Conservation (phyloP, 1,140 invertebrate species). For the Bombus balteatus region DNA sequence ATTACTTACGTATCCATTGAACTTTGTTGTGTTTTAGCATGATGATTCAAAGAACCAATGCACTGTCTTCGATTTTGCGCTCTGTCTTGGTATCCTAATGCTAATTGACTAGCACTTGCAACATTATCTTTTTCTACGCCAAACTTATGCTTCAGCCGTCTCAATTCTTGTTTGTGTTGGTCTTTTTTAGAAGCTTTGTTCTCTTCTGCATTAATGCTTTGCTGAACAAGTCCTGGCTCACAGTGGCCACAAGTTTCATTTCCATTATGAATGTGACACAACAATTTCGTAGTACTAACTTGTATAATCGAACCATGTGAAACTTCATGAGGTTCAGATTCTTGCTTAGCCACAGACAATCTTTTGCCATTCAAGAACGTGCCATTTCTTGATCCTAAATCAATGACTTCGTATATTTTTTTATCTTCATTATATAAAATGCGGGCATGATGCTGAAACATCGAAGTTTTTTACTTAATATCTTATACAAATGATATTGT, state of each 20-base stretch:
- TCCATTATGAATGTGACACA: constrained; percentile 94
- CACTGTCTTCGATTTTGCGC: constrained; percentile 88
- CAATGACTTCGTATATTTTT: constrained; percentile 87
- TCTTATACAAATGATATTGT: neutral
- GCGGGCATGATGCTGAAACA: constrained; percentile 88
- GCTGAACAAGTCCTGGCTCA: constrained; percentile 90
- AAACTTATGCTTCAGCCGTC: constrained; percentile 92
- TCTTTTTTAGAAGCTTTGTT: constrained; percentile 70
- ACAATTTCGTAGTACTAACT: constrained; percentile 88
- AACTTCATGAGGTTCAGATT: constrained; percentile 85
- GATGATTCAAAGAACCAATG: constrained; percentile 91
- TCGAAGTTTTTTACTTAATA: constrained; percentile 30
- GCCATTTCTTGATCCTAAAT: constrained; percentile 94
- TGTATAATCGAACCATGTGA: constrained; percentile 90
- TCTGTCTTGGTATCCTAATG: constrained; percentile 88
- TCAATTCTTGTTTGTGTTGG: constrained; percentile 88
- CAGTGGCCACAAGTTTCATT: constrained; percentile 93
- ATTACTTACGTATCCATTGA: constrained; percentile 89
- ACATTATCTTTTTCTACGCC: constrained; percentile 86
- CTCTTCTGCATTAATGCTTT: constrained; percentile 51
- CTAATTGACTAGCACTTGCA: constrained; percentile 73
- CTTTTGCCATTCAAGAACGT: constrained; percentile 91
- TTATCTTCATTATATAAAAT: constrained; percentile 86
- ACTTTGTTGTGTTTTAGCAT: constrained; percentile 91
- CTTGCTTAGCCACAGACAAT: constrained; percentile 88